Base-by-base conservation (phyloP, 2,113 vertebrate genomes). In the Capreolus pygargus region DNA sequence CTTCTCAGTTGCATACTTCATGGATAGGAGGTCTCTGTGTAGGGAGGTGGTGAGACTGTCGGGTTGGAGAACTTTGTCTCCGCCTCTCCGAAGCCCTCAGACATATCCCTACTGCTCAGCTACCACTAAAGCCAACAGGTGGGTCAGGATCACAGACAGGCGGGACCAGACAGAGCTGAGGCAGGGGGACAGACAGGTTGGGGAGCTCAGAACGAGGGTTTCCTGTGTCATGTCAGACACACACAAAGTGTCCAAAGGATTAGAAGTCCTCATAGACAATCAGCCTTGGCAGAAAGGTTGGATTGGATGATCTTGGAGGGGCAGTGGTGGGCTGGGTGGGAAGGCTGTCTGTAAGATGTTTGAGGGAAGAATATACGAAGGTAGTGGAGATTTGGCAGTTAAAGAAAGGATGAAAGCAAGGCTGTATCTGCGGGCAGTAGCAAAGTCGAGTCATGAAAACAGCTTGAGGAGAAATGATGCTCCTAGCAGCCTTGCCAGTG, bases 301-400 rank as follows among this genome's bases (percentile, higher is more conserved):
- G 28, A 28, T 30, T 45, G 45, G 70, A 17, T 87, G 54, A 67
- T 23, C 11, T 10, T 61, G 47, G 36, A 54, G 60, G n/a, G 16
- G 23, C 7, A 25, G 39, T n/a, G 84, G 17, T 3, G 2, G 12
- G n/a, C 55, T 54, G 1, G 28, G 1, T 1, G 0, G n/a, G 21
- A 16, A 86, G 78, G 52, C 50, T 23, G 9, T 60, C 16, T 54
- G 55, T 95, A 21, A 52, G 55, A 19, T 64, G 17, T 33, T 12
- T 50, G 17, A 50, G 39, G 55, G 57, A n/a, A 84, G 47, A 88
- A 7, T 50, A 23, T 16, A 36, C 2, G 39, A 14, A n/a, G 39
- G 8, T 30, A 16, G 64, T 39, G 54, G 33, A 25, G 52, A 33
- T 12, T 5, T 27, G 11, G 70, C 16, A 25, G 23, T 17, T 19